Evolutionary conservation across 2,113 vertebrate genomes (phyloP).

Genomic region (Hemibates koningsi): DNA sequence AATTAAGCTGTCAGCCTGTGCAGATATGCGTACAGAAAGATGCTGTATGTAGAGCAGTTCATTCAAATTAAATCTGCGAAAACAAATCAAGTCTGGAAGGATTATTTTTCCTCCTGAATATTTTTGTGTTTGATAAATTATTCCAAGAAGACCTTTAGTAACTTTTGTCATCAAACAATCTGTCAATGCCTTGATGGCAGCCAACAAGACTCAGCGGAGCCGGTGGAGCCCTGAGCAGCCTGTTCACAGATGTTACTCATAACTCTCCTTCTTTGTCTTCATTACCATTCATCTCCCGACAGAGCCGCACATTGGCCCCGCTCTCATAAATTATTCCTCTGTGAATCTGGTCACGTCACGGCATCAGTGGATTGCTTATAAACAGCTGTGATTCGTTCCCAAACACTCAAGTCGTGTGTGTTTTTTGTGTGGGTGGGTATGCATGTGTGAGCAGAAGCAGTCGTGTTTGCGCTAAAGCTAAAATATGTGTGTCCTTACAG

Average conservation of each 20-base stretch:
- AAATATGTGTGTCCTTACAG: background rate
- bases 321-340: slow-evolving; percentile 46
- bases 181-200: slow-evolving; percentile 47
- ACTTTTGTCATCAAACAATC: slow-evolving; percentile 49
- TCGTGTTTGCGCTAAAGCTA: background rate
- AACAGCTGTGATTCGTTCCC: slow-evolving; percentile 36
- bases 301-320: background rate
- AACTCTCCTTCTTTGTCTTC: slow-evolving; percentile 57
- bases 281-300: slow-evolving; percentile 50
- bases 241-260: slow-evolving; percentile 59
- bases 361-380: slow-evolving; percentile 47
- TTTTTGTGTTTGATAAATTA: slow-evolving; percentile 7
- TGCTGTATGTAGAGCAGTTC: background rate
- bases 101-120: background rate
- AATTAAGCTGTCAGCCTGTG: slow-evolving; percentile 1
- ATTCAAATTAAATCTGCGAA: background rate
- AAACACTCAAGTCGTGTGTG: background rate
- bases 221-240: slow-evolving; percentile 20
- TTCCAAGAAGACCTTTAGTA: slow-evolving; percentile 30
- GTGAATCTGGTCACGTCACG: slow-evolving; percentile 34
- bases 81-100: background rate
- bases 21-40: background rate
- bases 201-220: slow-evolving; percentile 55
- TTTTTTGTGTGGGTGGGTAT: background rate
- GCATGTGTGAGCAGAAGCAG: background rate